Base-by-base conservation (phyloP, 2,113 vertebrate species). In the Solea solea region DNA sequence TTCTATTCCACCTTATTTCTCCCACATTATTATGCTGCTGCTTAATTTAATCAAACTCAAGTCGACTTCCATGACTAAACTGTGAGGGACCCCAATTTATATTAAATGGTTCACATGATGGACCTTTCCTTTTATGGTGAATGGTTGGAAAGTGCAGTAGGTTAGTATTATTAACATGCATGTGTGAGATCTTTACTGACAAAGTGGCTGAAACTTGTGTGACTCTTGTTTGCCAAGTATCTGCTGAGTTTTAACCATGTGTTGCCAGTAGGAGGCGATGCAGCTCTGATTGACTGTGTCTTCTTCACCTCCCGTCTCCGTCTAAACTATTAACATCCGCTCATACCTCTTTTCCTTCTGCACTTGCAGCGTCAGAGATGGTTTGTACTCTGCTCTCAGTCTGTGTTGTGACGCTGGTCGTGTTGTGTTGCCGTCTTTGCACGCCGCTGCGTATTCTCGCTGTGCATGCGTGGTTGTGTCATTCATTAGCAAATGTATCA, bases 341-440 rank as follows among this genome's bases (percentile, higher is more conserved):
- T 91, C 67, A 89, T 81, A 76, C 92, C 66, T 59, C 57, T 44
- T 42, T 12, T 13, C 16, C n/a, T 83, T 88, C 76, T 91, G 91
- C 72, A 90, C 93, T 86, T 75, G 61, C 91, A 99, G 97, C 95
- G 97, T 74, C 97, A 98, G 83, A 95, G 97, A 98, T 99, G 97
- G 97, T 99, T 97, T 80, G 97, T 99, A 98, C 94, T 82, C 84
- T 84, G 80, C 90, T 93, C 65, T 72, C 8, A 46, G 13, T 46
- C 27, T 60, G 51, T 70, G 46, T n/a, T 16, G 53, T 74, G 44
- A 27, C 34, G 44, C 27, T 68, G 50, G 0, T 13, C 9, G 27
- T 74, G 62, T 13, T 12, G 27, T 74, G 62, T 76, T 50, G 44
- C 44, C 14, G 14, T 39, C 11, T 34, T 7, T 55, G 54, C 51